Conservation (phyloP, 2,888 invertebrate species). For the Dugesia japonica region DNA sequence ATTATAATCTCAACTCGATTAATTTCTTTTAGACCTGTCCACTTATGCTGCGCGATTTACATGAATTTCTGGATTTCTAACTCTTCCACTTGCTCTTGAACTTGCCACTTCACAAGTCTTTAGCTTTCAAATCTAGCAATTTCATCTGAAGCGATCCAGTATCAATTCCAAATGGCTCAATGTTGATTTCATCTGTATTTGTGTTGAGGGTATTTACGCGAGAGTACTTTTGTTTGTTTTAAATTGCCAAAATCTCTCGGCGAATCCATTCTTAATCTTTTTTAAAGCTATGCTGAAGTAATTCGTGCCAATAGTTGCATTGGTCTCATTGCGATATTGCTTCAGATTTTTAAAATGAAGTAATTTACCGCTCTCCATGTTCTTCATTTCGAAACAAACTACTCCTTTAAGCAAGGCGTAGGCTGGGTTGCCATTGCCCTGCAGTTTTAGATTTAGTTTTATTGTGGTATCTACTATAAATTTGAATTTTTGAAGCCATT, state of each 20-base stretch:
- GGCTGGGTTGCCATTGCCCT: too few species aligned
- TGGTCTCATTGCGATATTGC: too few species aligned
- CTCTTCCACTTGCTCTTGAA: slow-evolving; percentile 6
- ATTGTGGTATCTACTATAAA: too few species aligned
- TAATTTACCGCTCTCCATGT: too few species aligned
- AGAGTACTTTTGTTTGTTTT: slow-evolving; percentile 15
- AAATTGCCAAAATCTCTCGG: neutral
- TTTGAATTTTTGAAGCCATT: too few species aligned
- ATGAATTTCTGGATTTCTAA: neutral
- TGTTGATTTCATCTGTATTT: neutral
- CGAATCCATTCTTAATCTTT: neutral
- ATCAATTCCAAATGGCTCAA: neutral
- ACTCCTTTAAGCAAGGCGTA: too few species aligned
- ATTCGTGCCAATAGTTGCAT: too few species aligned
- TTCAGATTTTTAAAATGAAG: too few species aligned
- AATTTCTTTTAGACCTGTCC: neutral
- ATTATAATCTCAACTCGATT: neutral
- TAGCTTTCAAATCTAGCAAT: neutral
- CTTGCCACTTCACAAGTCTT: slow-evolving; percentile 13
- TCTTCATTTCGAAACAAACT: too few species aligned
- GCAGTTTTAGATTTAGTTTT: too few species aligned
- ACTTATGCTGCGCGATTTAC: neutral
- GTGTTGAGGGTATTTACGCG: neutral
- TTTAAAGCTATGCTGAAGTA: neutral
- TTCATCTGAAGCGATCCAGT: neutral